A percentile compares a stretch with the other conserved stretches of the same genome.
Conservation (phyloP, 2,113 vertebrate species). For the Salvelinus alpinus region DNA sequence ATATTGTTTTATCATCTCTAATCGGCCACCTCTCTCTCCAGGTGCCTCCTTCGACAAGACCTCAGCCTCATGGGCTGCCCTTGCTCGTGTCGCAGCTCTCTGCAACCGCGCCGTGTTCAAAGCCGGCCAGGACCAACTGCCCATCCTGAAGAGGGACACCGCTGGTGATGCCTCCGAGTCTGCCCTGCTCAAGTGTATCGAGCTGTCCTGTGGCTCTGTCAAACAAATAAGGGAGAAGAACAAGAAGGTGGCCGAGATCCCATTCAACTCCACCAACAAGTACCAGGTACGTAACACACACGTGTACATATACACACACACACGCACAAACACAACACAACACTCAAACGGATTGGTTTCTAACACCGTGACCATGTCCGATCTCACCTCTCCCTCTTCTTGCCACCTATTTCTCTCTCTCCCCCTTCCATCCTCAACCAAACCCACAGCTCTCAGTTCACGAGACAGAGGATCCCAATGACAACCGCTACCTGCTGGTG, state of each 20-base stretch:
- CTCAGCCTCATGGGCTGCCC: slow-evolving; percentile 80
- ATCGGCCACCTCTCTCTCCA: slow-evolving; percentile 41
- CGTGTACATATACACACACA: background rate
- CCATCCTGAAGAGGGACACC: slow-evolving; percentile 88
- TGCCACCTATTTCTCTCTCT: background rate
- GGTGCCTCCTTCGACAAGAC: slow-evolving; percentile 89
- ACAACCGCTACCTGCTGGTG: slow-evolving; percentile 77
- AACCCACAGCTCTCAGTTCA: slow-evolving; percentile 84
- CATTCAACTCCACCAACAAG: slow-evolving; percentile 95
- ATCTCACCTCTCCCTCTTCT: background rate
- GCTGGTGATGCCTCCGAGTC: slow-evolving; percentile 91
- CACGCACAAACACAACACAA: slow-evolving; percentile 3
- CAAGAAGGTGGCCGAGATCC: slow-evolving; percentile 83
- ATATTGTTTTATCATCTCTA: background rate
- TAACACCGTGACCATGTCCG: background rate
- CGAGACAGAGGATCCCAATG: slow-evolving; percentile 67
- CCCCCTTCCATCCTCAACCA: background rate
- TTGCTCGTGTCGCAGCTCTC: slow-evolving; percentile 84
- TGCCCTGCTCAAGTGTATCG: slow-evolving; percentile 90
- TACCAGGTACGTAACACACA: slow-evolving; percentile 79
- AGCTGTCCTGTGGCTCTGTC: slow-evolving; percentile 87
- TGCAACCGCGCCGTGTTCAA: slow-evolving; percentile 93
- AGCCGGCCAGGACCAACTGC: slow-evolving; percentile 81
- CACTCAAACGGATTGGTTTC: no score
- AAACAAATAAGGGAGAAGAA: slow-evolving; percentile 83